Percentiles rank a stretch among this genome's conserved stretches.
Conservation (phyloP, 2,113 vertebrate species). For the Scalopus aquaticus region DNA sequence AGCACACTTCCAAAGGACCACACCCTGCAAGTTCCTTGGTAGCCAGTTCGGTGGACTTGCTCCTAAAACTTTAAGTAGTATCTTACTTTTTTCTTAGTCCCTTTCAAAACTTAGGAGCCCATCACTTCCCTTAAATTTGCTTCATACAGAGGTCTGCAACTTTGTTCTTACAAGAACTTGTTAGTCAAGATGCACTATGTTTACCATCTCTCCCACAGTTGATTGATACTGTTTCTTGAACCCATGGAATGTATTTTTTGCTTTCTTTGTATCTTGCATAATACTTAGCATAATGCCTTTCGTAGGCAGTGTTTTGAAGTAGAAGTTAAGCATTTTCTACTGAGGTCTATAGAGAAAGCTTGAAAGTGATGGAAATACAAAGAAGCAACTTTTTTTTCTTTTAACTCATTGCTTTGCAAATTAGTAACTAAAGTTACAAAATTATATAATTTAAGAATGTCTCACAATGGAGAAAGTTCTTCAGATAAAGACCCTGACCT, state of each 20-base stretch:
- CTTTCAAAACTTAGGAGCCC: neutral
- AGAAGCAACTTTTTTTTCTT: neutral
- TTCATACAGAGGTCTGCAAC: neutral
- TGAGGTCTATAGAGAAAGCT: conserved; percentile 18
- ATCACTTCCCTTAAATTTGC: conserved; percentile 18
- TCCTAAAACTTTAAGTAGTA: neutral
- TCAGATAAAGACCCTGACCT: neutral
- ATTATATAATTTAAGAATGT: neutral
- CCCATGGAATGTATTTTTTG: neutral
- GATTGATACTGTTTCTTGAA: conserved; percentile 7
- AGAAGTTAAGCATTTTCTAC: conserved; percentile 11
- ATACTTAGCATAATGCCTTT: neutral
- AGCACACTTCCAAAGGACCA: neutral
- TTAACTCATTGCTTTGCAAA: conserved; percentile 6
- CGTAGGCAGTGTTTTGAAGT: conserved; percentile 40
- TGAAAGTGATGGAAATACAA: neutral
- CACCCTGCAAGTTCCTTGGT: neutral
- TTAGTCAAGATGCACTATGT: neutral
- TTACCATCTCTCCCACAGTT: neutral
- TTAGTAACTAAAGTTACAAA: neutral
- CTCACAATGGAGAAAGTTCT: neutral
- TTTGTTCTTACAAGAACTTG: conserved; percentile 36
- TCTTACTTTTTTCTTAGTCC: neutral
- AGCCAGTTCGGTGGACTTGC: neutral
- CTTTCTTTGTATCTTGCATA: neutral